Evolutionary conservation across 1,140 invertebrate species (phyloP).

Genomic region (Sycophaga agraensis): DNA sequence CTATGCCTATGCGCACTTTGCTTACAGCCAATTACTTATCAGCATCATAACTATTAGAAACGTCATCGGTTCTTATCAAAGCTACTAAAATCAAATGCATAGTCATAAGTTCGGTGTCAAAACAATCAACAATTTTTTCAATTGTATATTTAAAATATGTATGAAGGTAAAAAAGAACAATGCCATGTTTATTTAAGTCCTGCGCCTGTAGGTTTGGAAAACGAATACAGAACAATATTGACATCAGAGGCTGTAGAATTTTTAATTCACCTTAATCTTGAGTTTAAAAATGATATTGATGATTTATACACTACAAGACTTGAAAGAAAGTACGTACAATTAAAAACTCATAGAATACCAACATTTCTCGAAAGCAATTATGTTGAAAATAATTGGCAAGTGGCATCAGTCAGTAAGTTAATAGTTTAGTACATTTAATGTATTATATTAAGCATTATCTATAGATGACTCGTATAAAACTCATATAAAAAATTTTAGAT

Average conservation of each 20-base stretch:
- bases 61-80: too few species aligned
- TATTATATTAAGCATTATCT: too few species aligned
- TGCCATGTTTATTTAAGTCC: constrained; percentile 32
- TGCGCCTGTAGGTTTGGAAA: constrained; percentile 55
- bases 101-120: too few species aligned
- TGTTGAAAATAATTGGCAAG: constrained; percentile 57
- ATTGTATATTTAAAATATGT: too few species aligned
- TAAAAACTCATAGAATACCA: constrained; percentile 36
- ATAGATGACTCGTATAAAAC: too few species aligned
- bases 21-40: too few species aligned
- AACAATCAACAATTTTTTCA: too few species aligned
- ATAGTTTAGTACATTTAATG: constrained; percentile 27
- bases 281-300: constrained; percentile 56
- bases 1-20: too few species aligned
- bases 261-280: constrained; percentile 49
- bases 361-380: constrained; percentile 48
- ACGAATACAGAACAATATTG: constrained; percentile 55
- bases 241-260: constrained; percentile 51
- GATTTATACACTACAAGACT: constrained; percentile 51
- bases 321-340: constrained; percentile 42
- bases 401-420: constrained; percentile 58
- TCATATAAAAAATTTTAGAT: too few species aligned
- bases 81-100: too few species aligned
- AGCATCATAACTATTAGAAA: too few species aligned
- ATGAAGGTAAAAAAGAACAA: not conserved